These are phyloP conservation scores for Temnothorax longispinosus DNA, from an alignment of 1,140 invertebrate species.

Conservation along the genomic window DNA sequence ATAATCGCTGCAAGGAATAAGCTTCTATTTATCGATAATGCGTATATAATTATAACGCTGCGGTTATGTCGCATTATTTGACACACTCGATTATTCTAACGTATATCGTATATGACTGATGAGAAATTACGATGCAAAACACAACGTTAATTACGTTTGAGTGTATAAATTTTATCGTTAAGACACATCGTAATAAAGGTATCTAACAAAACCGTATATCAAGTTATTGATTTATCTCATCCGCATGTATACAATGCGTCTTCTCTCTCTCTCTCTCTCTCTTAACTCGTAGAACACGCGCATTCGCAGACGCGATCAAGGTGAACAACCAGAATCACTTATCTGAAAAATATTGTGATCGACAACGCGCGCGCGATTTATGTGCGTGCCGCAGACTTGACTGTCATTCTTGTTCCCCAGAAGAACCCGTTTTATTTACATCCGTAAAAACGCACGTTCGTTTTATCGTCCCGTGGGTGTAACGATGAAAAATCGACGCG, in stretches of 20 bases:
- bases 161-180: constrained; percentile 66
- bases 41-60: constrained; percentile 52
- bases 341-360: background rate
- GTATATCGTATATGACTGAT: constrained; percentile 40
- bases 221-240: constrained; percentile 63
- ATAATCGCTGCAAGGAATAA: constrained; percentile 59
- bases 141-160: constrained; percentile 25
- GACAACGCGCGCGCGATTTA: background rate
- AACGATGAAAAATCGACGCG: background rate
- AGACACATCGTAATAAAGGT: constrained; percentile 65
- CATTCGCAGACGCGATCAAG: background rate
- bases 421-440: background rate
- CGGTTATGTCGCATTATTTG: constrained; percentile 69
- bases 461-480: background rate
- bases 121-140: constrained; percentile 26
- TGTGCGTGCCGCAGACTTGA: background rate
- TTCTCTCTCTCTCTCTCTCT: background rate
- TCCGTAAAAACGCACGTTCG: background rate
- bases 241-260: background rate
- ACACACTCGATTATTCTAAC: constrained; percentile 57
- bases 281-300: background rate
- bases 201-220: constrained; percentile 57
- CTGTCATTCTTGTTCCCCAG: background rate
- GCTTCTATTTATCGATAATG: constrained; percentile 68
- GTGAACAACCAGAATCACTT: background rate